Conservation (phyloP, 2,888 invertebrate species). For the Neoascia interrupta region DNA sequence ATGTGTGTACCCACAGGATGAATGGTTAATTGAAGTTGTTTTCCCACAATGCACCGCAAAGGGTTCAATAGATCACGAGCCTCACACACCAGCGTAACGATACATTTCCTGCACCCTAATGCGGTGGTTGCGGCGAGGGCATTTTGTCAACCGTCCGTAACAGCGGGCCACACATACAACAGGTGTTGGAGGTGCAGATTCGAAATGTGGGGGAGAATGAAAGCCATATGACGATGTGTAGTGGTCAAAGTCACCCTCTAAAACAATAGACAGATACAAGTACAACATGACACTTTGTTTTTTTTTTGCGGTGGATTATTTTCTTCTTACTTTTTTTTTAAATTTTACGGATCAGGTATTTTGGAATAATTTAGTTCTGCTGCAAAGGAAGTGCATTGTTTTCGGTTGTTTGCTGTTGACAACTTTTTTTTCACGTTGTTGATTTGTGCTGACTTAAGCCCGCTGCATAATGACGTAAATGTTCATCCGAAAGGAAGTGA, state of each 20-base stretch:
- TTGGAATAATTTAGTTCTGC: constrained; percentile 64
- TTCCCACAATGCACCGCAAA: constrained; percentile 54
- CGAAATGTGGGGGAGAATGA: not conserved
- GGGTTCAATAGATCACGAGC: constrained; percentile 61
- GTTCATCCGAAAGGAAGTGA: no score
- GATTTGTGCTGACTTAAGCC: no score
- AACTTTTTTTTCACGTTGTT: not conserved
- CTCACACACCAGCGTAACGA: constrained; percentile 41
- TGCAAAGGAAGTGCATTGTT: constrained; percentile 65
- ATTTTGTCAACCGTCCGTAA: constrained; percentile 49
- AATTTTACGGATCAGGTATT: constrained; percentile 43
- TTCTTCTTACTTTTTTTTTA: no score
- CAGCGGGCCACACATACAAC: constrained; percentile 32
- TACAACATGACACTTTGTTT: no score
- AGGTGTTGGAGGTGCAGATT: constrained; percentile 35
- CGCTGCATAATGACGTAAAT: no score
- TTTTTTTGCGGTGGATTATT: constrained; percentile 60
- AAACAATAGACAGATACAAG: no score
- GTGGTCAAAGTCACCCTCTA: no score
- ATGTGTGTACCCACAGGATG: constrained; percentile 34
- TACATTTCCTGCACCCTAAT: constrained; percentile 19
- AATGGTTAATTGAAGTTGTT: constrained; percentile 21
- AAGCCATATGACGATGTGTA: constrained; percentile 13
- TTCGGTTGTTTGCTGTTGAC: constrained; percentile 1
- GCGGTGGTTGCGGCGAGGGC: not conserved